Evolutionary conservation across 2,797 vertebrate species (phyloP).

Genomic region (Melanotaenia maccullochi): DNA sequence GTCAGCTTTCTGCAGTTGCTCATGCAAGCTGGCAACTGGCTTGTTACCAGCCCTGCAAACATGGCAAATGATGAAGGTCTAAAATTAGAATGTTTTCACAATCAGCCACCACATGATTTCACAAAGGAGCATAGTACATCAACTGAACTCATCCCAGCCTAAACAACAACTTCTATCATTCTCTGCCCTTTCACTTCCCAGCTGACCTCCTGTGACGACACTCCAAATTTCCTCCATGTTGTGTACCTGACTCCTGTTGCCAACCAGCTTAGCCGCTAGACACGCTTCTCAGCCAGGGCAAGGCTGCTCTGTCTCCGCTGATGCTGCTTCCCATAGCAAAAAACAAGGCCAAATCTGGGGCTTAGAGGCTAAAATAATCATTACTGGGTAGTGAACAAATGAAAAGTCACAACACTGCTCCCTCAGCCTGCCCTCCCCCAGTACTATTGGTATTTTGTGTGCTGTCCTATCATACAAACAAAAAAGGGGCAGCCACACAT

Average conservation of each 20-base stretch:
- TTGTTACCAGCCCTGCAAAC: conserved; percentile 73
- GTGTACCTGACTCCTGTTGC: conserved; percentile 67
- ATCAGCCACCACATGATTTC: conserved; percentile 35
- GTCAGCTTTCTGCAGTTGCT: conserved; percentile 84
- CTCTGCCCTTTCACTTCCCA: conserved; percentile 21
- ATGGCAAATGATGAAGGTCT: conserved; percentile 62
- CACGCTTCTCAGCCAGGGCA: conserved; percentile 70
- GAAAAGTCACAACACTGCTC: conserved; percentile 73
- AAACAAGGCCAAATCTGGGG: conserved; percentile 81
- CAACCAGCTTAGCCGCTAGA: conserved; percentile 71
- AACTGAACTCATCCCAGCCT: conserved; percentile 18
- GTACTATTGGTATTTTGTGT: conserved; percentile 52
- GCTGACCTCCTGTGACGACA: conserved; percentile 46
- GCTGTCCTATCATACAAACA: conserved; percentile 41
- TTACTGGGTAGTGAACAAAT: conserved; percentile 76
- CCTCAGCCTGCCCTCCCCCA: conserved; percentile 43
- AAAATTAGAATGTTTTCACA: conserved; percentile 73
- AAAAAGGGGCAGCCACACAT: conserved; percentile 39
- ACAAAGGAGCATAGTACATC: conserved; percentile 25
- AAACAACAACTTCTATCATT: conserved; percentile 20
- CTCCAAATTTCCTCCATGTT: conserved; percentile 55
- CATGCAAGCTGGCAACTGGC: conserved; percentile 81
- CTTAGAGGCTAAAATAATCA: conserved; percentile 82
- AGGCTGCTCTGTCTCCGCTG: conserved; percentile 65
- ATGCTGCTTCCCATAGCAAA: conserved; percentile 70